Percentiles rank a stretch among this genome's conserved stretches.
These are phyloP conservation scores for Sclerodermus sp. DNA, from an alignment of 2,888 invertebrate genomes.

Conservation along the genomic window DNA sequence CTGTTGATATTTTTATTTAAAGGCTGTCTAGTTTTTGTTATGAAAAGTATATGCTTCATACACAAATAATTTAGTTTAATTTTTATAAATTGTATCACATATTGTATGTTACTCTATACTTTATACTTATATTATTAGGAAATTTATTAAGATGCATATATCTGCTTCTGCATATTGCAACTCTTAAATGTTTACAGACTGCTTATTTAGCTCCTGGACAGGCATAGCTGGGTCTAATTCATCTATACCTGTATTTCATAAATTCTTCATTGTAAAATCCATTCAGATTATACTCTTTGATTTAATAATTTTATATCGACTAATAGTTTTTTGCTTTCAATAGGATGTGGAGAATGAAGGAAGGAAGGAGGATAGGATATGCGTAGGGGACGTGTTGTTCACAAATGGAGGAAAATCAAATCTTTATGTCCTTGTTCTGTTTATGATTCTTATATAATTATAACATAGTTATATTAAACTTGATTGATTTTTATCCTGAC, in stretches of 20 bases:
- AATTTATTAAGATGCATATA: conserved; percentile 22
- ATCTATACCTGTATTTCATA: conserved; percentile 31
- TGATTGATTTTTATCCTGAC: conserved; percentile 24
- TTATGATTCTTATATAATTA: conserved; percentile 22
- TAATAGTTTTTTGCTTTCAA: conserved; percentile 57
- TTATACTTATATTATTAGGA: conserved; percentile 2
- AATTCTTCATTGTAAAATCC: conserved; percentile 24
- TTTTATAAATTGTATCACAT: not conserved
- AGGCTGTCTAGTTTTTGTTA: no score
- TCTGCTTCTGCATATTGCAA: conserved; percentile 34
- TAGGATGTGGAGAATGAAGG: conserved; percentile 49
- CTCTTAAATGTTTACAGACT: conserved; percentile 36
- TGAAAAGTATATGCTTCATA: no score
- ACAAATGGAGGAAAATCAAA: conserved; percentile 45
- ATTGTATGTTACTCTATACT: not conserved
- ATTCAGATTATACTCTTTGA: conserved; percentile 16
- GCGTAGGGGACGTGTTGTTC: conserved; percentile 52
- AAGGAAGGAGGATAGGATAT: conserved; percentile 53
- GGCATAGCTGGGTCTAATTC: conserved; percentile 35
- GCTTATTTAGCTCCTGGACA: conserved; percentile 40
- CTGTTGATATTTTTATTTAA: no score
- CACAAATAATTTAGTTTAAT: not conserved
- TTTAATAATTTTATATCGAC: conserved; percentile 48
- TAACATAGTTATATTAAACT: conserved; percentile 28
- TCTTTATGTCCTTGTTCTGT: conserved; percentile 30